phyloP scores from a whole-genome alignment of 2,797 vertebrate species.

The Gambelia wislizenii region DNA sequence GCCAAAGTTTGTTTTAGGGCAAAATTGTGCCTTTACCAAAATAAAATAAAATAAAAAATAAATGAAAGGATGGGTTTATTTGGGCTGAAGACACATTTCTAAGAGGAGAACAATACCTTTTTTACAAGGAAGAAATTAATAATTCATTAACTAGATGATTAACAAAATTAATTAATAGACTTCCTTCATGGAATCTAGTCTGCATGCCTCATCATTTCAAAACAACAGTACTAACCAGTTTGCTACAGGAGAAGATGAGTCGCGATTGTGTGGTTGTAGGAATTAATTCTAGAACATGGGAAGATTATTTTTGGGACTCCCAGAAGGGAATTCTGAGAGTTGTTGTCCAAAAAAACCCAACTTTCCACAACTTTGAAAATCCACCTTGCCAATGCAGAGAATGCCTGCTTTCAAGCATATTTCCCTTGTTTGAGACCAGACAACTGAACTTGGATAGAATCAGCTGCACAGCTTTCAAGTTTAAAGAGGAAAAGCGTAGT shows the following conservation, averaged over 20 bases:
- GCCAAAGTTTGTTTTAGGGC: too few relatives aligned
- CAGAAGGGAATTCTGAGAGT: background rate
- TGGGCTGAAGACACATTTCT: background rate
- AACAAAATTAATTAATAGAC: too few relatives aligned
- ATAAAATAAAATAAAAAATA: too few relatives aligned
- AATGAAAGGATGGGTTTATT: background rate
- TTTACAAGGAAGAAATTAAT: background rate
- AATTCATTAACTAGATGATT: too few relatives aligned
- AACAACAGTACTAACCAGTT: too few relatives aligned
- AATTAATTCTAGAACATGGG: too few relatives aligned
- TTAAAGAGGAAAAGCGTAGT: conserved; percentile 67
- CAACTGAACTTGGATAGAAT: conserved; percentile 73
- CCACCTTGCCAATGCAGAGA: background rate
- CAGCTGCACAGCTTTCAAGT: conserved; percentile 71
- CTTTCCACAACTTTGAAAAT: background rate
- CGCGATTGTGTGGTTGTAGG: too few relatives aligned
- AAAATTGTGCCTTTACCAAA: too few relatives aligned
- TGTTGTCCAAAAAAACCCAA: too few relatives aligned
- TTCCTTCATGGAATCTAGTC: too few relatives aligned
- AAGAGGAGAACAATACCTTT: rapidly evolving
- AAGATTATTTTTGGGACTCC: background rate
- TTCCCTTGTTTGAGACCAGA: conserved; percentile 53
- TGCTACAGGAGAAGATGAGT: too few relatives aligned
- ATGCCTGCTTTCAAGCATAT: rapidly evolving
- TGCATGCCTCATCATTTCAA: too few relatives aligned